These are phyloP conservation scores for Peromyscus polionotus DNA, from an alignment of 2,113 vertebrate genomes.

Conservation along the genomic window DNA sequence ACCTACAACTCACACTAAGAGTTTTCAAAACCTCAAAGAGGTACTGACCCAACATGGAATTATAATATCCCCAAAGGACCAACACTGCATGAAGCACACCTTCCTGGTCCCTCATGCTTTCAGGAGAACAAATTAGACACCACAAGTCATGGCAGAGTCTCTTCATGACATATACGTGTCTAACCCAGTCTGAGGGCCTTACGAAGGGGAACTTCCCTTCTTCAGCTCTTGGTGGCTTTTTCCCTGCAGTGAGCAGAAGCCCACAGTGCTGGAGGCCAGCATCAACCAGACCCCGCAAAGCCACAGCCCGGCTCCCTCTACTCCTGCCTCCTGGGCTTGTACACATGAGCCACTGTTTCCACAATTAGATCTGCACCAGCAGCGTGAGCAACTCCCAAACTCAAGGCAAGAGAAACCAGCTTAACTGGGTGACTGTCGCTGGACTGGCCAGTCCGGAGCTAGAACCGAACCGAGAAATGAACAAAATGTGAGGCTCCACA, in stretches of 20 bases:
- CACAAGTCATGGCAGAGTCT: background rate
- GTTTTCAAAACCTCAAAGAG: background rate
- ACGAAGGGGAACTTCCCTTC: accelerated
- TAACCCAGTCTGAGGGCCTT: background rate
- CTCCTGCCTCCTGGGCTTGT: accelerated
- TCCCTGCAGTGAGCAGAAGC: accelerated
- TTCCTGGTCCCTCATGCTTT: background rate
- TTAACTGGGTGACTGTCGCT: background rate
- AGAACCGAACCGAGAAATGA: background rate
- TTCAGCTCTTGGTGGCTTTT: background rate
- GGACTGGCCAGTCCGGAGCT: background rate
- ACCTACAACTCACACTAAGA: background rate
- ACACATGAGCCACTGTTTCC: background rate
- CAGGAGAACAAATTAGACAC: background rate
- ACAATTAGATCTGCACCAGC: accelerated
- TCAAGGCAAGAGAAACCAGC: background rate
- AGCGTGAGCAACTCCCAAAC: background rate
- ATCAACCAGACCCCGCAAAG: accelerated
- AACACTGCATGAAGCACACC: accelerated
- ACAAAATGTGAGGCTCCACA: no score
- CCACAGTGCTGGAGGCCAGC: accelerated
- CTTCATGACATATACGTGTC: accelerated
- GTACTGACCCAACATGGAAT: background rate
- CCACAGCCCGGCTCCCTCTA: accelerated
- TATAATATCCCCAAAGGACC: background rate